phyloP scores from a whole-genome alignment of 2,797 vertebrate species.

The Enteromius radiatus region DNA sequence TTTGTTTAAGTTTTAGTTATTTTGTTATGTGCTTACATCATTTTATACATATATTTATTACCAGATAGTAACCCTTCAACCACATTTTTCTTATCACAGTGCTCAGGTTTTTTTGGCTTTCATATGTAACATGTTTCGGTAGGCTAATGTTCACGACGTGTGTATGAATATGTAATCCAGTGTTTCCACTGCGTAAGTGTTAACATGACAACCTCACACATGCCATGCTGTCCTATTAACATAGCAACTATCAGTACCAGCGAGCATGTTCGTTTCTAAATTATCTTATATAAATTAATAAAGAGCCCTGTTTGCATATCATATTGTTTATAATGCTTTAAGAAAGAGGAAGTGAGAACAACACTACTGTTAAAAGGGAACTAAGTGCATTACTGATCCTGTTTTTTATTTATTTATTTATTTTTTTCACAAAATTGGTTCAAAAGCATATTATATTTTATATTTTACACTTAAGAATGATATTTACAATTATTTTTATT shows the following conservation, averaged over 20 bases:
- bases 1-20: background rate
- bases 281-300: background rate
- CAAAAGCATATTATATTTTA: background rate
- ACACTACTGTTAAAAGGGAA: background rate
- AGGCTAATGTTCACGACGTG: no score
- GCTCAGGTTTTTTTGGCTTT: background rate
- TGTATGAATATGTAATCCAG: constrained; percentile 1
- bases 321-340: background rate
- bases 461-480: no score
- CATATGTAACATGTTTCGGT: background rate
- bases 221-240: background rate
- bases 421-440: background rate
- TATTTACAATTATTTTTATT: no score
- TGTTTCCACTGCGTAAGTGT: constrained; percentile 2
- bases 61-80: background rate
- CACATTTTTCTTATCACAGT: background rate
- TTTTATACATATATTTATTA: background rate
- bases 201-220: constrained; percentile 8
- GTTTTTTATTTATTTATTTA: background rate
- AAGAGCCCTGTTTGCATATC: background rate
- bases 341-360: background rate
- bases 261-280: background rate
- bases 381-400: background rate
- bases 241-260: background rate
- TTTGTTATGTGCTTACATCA: background rate